phyloP scores from a whole-genome alignment of 2,888 invertebrate species.

The Orthosia gothica region DNA sequence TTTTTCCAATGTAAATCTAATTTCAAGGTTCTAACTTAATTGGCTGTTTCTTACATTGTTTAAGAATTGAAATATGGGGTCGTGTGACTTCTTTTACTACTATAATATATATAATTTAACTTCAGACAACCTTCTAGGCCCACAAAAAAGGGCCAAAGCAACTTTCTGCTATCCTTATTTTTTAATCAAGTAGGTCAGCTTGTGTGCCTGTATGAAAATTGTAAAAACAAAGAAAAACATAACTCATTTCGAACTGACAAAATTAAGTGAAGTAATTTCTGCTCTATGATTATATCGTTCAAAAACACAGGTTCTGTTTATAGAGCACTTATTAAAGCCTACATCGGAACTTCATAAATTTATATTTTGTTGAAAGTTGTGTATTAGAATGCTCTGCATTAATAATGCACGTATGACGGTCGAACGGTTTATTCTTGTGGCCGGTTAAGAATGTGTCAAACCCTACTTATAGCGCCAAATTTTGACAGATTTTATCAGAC shows the following conservation, averaged over 20 bases:
- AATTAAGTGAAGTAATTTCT: constrained; percentile 16
- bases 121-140: constrained; percentile 1
- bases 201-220: not conserved
- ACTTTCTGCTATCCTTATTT: not conserved
- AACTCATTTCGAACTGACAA: not conserved
- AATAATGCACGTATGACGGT: no score
- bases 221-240: not conserved
- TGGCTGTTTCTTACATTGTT: not conserved
- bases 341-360: not conserved
- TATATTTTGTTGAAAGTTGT: no score
- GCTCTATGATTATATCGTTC: not conserved
- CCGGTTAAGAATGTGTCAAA: no score
- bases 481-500: no score
- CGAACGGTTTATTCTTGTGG: no score
- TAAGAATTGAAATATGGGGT: not conserved
- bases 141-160: not conserved
- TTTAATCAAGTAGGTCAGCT: constrained; percentile 35
- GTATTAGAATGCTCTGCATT: no score
- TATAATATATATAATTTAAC: constrained; percentile 13
- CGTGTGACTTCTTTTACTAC: not conserved
- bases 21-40: not conserved
- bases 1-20: constrained; percentile 13
- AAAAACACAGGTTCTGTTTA: constrained; percentile 6
- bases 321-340: constrained; percentile 4
- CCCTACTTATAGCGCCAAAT: no score